Evolutionary conservation across 2,113 vertebrate species (phyloP).

Genomic region (Pangasianodon gigas): DNA sequence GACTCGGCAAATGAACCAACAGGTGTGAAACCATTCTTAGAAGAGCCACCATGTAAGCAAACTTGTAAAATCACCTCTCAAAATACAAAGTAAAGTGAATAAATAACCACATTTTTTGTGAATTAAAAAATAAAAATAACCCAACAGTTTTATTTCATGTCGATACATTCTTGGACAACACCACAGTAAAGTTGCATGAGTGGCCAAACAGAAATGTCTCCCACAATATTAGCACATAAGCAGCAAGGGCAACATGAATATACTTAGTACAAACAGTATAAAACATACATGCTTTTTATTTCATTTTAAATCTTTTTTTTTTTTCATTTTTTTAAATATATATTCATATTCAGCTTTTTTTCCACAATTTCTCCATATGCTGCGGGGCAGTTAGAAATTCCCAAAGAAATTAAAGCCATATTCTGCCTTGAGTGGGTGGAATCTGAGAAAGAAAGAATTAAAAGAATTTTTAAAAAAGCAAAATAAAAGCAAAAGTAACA

Average conservation of each 20-base stretch:
- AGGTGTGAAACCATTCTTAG: neutral
- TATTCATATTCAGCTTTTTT: constrained; percentile 65
- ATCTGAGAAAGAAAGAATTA: constrained; percentile 48
- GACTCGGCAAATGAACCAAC: neutral
- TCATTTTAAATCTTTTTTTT: constrained; percentile 61
- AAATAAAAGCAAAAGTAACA: neutral
- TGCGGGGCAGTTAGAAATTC: constrained; percentile 67
- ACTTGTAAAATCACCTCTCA: neutral
- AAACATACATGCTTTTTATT: constrained; percentile 78
- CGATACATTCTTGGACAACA: constrained; percentile 80
- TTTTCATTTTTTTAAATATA: constrained; percentile 72
- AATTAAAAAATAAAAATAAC: constrained; percentile 71
- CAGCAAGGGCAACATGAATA: constrained; percentile 79
- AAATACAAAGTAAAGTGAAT: constrained; percentile 28
- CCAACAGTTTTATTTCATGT: constrained; percentile 79
- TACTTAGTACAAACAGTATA: constrained; percentile 80
- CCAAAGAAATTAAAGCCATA: constrained; percentile 71
- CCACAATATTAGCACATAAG: constrained; percentile 78
- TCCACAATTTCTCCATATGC: constrained; percentile 62
- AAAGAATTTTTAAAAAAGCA: constrained; percentile 41
- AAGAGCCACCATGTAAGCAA: neutral
- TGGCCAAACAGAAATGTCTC: constrained; percentile 75
- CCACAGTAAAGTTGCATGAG: constrained; percentile 80
- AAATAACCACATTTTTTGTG: constrained; percentile 53
- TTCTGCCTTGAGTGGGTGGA: constrained; percentile 66